Percentiles rank a stretch among this genome's conserved stretches.
Conservation (phyloP, 2,113 vertebrate species). For the Ovibos moschatus region DNA sequence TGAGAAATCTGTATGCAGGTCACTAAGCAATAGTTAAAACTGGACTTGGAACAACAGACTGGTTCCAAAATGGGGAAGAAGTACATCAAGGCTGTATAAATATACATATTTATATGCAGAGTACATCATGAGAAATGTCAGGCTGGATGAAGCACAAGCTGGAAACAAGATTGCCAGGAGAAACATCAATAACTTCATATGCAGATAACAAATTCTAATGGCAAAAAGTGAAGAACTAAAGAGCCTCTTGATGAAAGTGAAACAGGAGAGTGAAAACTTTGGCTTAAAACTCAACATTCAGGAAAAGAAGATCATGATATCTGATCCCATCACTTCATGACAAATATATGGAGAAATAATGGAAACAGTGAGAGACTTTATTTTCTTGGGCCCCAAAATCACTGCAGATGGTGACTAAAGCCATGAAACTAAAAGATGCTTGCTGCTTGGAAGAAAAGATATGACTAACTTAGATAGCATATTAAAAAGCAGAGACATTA, state of each 20-base stretch:
- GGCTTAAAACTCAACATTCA: background rate
- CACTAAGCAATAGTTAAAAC: background rate
- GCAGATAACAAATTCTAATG: background rate
- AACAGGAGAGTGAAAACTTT: background rate
- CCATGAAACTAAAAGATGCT: background rate
- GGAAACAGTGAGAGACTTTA: background rate
- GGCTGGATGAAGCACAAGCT: background rate
- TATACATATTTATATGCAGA: background rate
- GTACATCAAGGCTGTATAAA: background rate
- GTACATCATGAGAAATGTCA: background rate
- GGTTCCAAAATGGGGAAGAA: background rate
- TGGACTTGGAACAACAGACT: background rate
- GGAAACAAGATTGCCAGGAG: background rate
- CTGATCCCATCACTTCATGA: background rate
- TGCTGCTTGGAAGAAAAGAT: background rate
- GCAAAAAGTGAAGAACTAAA: background rate
- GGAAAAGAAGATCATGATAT: background rate
- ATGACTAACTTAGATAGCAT: rapidly evolving
- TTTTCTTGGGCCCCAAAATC: background rate
- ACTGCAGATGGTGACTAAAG: background rate
- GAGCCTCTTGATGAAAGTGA: background rate
- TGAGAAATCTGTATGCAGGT: background rate
- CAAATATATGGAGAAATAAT: background rate
- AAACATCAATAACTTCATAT: background rate
- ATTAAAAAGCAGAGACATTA: background rate